Evolutionary conservation across 1,140 invertebrate genomes (phyloP).

Genomic region (Mercenaria mercenaria): DNA sequence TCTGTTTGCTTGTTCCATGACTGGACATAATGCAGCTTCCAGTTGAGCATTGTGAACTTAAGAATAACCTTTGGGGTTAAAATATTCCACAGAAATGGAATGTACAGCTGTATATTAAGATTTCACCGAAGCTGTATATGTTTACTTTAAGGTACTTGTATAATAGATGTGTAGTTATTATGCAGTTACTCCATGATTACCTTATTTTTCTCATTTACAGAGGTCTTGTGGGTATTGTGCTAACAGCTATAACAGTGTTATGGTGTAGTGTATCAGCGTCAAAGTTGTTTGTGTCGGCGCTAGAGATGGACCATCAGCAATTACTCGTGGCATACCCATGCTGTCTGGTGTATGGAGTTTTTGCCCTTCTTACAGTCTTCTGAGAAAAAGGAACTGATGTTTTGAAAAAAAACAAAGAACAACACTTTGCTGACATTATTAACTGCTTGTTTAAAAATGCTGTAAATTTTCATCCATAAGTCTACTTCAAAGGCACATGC

Average conservation of each 20-base stretch:
- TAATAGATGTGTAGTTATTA: no score
- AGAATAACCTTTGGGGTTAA: no score
- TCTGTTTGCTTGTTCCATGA: no score
- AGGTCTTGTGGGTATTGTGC: conserved; percentile 90
- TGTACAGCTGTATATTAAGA: no score
- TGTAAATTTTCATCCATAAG: background rate
- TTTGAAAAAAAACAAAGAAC: background rate
- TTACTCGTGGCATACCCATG: conserved; percentile 97
- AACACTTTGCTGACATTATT: background rate
- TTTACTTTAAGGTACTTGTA: no score
- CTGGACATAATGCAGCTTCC: no score
- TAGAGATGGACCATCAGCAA: conserved; percentile 95
- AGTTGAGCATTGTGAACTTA: no score
- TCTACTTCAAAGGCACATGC: background rate
- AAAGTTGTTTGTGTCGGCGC: conserved; percentile 96
- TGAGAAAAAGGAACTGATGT: conserved; percentile 81
- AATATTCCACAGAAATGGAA: no score
- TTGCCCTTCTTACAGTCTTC: conserved; percentile 97
- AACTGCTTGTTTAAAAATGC: background rate
- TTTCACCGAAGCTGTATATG: no score
- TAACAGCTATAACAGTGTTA: conserved; percentile 92
- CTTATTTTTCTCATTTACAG: no score
- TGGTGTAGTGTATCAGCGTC: conserved; percentile 98
- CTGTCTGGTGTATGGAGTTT: conserved; percentile 97
- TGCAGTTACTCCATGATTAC: no score